These are phyloP conservation scores for Dinocampus coccinellae DNA, from an alignment of 2,888 invertebrate species.

Conservation along the genomic window DNA sequence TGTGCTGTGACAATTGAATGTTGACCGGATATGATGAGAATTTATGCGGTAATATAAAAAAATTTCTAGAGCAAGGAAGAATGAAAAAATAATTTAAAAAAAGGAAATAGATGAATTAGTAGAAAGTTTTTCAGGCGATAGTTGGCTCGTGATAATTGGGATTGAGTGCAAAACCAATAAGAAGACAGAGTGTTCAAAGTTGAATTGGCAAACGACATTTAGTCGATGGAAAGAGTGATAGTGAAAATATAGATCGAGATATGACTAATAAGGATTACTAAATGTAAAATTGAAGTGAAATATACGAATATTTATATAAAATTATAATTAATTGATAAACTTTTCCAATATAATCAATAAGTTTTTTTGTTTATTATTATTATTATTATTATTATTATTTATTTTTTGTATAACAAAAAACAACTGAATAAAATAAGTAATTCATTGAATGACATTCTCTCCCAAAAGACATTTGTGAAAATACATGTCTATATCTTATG, in stretches of 20 bases:
- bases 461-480: too few relatives aligned
- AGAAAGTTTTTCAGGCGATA: background rate
- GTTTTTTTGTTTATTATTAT: background rate
- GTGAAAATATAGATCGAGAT: background rate
- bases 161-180: background rate
- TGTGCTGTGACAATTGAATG: too few relatives aligned
- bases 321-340: background rate
- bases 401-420: too few relatives aligned
- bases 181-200: background rate
- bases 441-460: conserved; percentile 6
- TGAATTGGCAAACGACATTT: conserved; percentile 7
- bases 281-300: background rate
- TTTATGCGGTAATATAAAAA: background rate
- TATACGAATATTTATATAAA: background rate
- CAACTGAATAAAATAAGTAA: too few relatives aligned
- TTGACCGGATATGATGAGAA: too few relatives aligned
- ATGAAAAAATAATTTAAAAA: background rate
- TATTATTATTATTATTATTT: too few relatives aligned
- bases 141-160: background rate
- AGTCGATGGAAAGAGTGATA: background rate
- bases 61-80: too few relatives aligned
- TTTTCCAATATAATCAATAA: background rate
- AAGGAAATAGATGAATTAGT: conserved; percentile 4
- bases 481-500: too few relatives aligned
- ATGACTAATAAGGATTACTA: background rate